phyloP scores from a whole-genome alignment of 2,797 vertebrate genomes.

The Anniella stebbinsi region DNA sequence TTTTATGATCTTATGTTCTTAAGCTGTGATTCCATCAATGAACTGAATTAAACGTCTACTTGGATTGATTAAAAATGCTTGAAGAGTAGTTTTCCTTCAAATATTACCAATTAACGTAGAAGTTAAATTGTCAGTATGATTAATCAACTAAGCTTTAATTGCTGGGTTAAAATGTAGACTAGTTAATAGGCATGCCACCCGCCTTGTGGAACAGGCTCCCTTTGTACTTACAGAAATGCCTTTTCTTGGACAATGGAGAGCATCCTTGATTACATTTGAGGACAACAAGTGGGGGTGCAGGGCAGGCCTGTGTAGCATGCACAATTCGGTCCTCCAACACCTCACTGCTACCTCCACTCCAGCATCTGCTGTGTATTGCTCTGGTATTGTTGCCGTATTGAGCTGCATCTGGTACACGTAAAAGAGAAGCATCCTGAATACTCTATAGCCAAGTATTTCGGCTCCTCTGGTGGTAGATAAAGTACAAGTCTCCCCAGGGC shows the following conservation, averaged over 20 bases:
- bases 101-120: constrained; percentile 22
- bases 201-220: constrained; percentile 16
- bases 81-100: background rate
- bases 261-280: too few species aligned
- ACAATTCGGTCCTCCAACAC: too few species aligned
- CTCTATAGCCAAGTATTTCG: background rate
- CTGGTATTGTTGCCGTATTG: background rate
- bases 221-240: background rate
- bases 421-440: background rate
- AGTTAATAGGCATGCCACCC: constrained; percentile 16
- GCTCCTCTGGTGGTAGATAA: background rate
- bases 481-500: background rate
- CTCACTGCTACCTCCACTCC: too few species aligned
- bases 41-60: background rate
- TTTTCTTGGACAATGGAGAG: background rate
- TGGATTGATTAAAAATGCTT: background rate
- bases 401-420: background rate
- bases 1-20: too few species aligned
- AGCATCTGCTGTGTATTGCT: too few species aligned
- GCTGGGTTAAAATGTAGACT: constrained; percentile 2
- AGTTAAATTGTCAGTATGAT: constrained; percentile 36
- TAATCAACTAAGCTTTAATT: constrained; percentile 20
- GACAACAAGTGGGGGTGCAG: too few species aligned
- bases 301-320: too few species aligned
- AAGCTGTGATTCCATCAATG: background rate